Percentiles rank a stretch among this genome's conserved stretches.
Conservation (phyloP, 2,113 vertebrate species). For the Ceyx melanurus region DNA sequence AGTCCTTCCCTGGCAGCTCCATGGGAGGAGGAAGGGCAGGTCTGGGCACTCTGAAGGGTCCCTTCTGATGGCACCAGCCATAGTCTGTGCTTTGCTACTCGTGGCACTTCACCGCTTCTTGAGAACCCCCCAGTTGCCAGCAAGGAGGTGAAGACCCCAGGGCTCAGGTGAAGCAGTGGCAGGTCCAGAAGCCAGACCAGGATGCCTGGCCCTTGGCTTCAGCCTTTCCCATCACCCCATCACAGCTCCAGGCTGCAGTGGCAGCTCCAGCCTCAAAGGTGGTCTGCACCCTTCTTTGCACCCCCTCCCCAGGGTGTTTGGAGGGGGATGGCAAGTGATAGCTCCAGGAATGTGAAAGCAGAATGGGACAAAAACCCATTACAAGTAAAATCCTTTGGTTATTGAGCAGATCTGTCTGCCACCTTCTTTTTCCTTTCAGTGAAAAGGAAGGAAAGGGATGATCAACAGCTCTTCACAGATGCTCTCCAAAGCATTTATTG, state of each 20-base stretch:
- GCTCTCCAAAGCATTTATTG: neutral
- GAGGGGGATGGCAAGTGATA: neutral
- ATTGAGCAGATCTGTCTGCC: neutral
- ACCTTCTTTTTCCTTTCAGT: neutral
- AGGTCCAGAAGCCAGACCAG: neutral
- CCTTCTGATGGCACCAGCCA: neutral
- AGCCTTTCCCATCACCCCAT: neutral
- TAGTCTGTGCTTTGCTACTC: neutral
- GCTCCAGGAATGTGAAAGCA: neutral
- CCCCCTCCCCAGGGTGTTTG: neutral
- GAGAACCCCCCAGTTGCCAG: neutral
- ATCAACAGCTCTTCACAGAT: neutral
- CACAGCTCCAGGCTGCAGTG: neutral
- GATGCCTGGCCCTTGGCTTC: neutral
- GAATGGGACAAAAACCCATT: neutral
- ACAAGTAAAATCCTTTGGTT: neutral
- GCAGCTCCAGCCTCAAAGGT: neutral
- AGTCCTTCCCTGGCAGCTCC: neutral
- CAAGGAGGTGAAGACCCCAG: neutral
- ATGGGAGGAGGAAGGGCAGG: neutral
- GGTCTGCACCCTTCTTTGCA: neutral
- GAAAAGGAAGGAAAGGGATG: neutral
- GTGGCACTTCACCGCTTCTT: rapidly evolving
- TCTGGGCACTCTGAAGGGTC: neutral
- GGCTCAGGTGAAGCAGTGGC: neutral